A percentile compares a stretch with the other conserved stretches of the same genome.
Evolutionary conservation across 2,888 invertebrate genomes (phyloP).

Genomic region (Ashinkailepas kermadecensis): DNA sequence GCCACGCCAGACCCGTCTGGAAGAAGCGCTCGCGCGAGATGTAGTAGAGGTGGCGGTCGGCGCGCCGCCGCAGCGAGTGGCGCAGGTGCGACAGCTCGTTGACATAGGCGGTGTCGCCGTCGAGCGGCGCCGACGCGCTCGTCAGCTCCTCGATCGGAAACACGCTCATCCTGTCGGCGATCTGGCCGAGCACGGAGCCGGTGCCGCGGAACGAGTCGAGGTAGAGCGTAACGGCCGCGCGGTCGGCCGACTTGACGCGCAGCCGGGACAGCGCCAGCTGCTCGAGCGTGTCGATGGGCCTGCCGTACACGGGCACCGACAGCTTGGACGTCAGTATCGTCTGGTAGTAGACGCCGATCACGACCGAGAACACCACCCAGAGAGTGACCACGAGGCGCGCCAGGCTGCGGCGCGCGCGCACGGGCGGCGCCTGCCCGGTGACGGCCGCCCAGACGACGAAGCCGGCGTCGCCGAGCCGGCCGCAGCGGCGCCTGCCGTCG

Average conservation of each 20-base stretch:
- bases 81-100: neutral
- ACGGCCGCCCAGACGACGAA: neutral
- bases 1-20: constrained; percentile 17
- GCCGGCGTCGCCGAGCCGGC: neutral
- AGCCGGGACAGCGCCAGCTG: neutral
- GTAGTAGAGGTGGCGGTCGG: neutral
- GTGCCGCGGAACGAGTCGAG: neutral
- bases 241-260: neutral
- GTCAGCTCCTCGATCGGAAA: constrained; percentile 8
- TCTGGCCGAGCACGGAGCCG: neutral
- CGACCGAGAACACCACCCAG: constrained; percentile 1
- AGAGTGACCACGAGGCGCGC: neutral
- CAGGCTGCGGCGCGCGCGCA: neutral
- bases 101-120: neutral
- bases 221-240: neutral
- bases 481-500: neutral
- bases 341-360: constrained; percentile 15
- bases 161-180: neutral
- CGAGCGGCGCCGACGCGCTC: neutral
- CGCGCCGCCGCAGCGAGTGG: neutral
- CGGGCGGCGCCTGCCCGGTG: neutral
- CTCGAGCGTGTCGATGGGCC: neutral
- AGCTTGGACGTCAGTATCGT: constrained; percentile 2
- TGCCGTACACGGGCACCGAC: neutral
- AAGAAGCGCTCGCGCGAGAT: neutral